Conservation (phyloP, 2,888 invertebrate species). For the Coremacera marginata region DNA sequence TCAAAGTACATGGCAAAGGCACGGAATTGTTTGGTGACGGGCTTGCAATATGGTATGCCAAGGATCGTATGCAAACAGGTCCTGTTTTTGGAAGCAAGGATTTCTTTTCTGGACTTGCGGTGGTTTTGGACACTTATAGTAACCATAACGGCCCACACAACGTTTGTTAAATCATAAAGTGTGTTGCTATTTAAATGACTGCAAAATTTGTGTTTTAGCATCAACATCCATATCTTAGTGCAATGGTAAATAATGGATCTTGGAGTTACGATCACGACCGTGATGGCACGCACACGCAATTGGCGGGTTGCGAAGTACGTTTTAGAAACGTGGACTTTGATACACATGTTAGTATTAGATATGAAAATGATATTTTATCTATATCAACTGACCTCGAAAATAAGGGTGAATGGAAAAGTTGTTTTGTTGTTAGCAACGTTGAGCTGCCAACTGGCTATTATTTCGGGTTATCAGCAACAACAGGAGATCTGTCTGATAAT, state of each 20-base stretch:
- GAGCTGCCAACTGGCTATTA: slow-evolving; percentile 94
- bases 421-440: slow-evolving; percentile 90
- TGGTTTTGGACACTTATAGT: slow-evolving; percentile 97
- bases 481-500: slow-evolving; percentile 96
- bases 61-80: slow-evolving; percentile 83
- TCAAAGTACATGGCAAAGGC: slow-evolving; percentile 95
- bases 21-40: slow-evolving; percentile 98
- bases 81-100: slow-evolving; percentile 96
- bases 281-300: slow-evolving; percentile 97
- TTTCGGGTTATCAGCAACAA: slow-evolving; percentile 94
- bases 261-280: slow-evolving; percentile 97
- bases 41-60: slow-evolving; percentile 93
- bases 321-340: slow-evolving; percentile 92
- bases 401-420: slow-evolving; percentile 93
- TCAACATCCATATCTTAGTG: slow-evolving; percentile 97
- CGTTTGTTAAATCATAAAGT: slow-evolving; percentile 75
- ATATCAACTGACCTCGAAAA: slow-evolving; percentile 93
- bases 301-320: slow-evolving; percentile 97
- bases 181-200: not conserved
- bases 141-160: slow-evolving; percentile 99
- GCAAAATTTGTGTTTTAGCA: slow-evolving; percentile 75
- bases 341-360: slow-evolving; percentile 90
- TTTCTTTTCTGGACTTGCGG: slow-evolving; percentile 87
- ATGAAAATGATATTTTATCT: slow-evolving; percentile 89
- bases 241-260: slow-evolving; percentile 97